Percentiles rank a stretch among this genome's conserved stretches.
phyloP scores from a whole-genome alignment of 2,113 vertebrate species.

The Urocolius indicus region DNA sequence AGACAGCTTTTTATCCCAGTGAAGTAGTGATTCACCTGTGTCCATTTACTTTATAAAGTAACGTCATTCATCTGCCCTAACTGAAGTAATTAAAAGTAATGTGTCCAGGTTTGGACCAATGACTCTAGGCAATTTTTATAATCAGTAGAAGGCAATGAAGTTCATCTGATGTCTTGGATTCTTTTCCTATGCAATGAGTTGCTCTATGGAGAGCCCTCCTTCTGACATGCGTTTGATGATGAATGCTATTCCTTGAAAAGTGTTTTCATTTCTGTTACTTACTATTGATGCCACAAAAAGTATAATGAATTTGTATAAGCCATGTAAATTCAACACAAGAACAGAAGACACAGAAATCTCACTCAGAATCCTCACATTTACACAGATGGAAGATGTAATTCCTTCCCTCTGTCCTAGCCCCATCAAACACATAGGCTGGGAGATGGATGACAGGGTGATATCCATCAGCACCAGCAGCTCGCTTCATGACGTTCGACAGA shows the following conservation, averaged over 20 bases:
- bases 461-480: neutral
- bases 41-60: neutral
- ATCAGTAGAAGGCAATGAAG: neutral
- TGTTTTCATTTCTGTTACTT: neutral
- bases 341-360: neutral
- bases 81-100: neutral
- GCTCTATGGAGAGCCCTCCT: neutral
- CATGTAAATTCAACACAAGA: neutral
- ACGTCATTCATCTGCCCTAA: neutral
- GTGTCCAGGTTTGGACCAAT: neutral
- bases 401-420: neutral
- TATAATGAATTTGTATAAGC: neutral
- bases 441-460: neutral
- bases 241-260: neutral
- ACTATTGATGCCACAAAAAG: neutral
- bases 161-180: neutral
- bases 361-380: neutral
- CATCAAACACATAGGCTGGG: neutral
- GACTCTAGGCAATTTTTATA: neutral
- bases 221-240: neutral
- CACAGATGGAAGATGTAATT: neutral
- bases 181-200: neutral
- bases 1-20: neutral
- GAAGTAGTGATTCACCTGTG: neutral
- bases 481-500: fast-evolving